Evolutionary conservation across 2,888 invertebrate species (phyloP).

Genomic region (Thalpophila matura): DNA sequence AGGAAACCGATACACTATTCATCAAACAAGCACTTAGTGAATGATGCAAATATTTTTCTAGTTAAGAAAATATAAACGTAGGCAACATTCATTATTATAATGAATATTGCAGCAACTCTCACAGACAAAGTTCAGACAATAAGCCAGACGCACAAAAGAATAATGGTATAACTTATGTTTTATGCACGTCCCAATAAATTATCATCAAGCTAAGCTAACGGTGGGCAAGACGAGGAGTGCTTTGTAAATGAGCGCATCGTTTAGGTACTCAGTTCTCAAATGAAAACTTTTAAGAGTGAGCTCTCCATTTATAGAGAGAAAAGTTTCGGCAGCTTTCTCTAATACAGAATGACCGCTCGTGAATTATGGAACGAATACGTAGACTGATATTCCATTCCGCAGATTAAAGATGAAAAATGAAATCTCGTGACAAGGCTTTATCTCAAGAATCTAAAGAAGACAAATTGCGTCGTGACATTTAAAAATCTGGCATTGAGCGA

Average conservation of each 20-base stretch:
- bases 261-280: conserved; percentile 63
- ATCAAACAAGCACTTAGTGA: conserved; percentile 61
- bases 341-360: not conserved
- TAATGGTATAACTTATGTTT: conserved; percentile 55
- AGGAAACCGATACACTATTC: conserved; percentile 65
- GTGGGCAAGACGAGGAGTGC: conserved; percentile 60
- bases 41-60: conserved; percentile 48
- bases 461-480: conserved; percentile 34
- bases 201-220: conserved; percentile 71
- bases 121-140: conserved; percentile 54
- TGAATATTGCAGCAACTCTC: conserved; percentile 51
- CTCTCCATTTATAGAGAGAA: not conserved
- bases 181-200: conserved; percentile 67
- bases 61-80: conserved; percentile 39
- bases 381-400: not conserved
- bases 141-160: conserved; percentile 51
- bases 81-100: conserved; percentile 45
- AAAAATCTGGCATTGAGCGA: conserved; percentile 45
- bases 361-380: not conserved
- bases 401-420: not conserved
- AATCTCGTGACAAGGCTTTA: conserved; percentile 21
- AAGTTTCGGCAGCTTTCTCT: conserved; percentile 13
- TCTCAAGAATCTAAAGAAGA: conserved; percentile 9
- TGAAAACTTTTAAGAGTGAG: conserved; percentile 5
- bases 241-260: conserved; percentile 57